Base-by-base conservation (phyloP, 2,113 vertebrate species). In the Narcine bancroftii region DNA sequence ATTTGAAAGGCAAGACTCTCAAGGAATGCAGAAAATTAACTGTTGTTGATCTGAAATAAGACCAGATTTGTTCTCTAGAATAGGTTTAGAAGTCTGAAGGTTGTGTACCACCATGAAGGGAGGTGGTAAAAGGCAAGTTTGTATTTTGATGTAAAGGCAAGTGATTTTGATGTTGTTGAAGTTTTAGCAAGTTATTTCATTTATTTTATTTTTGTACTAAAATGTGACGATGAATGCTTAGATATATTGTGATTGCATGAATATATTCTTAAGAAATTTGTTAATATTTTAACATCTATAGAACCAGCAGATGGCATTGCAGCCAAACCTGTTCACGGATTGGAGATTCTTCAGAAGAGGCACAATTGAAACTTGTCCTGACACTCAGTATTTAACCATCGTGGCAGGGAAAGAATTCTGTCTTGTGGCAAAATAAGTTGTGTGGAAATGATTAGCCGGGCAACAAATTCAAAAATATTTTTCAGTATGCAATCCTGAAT, bases 271-370 rank as follows among this genome's bases (percentile, higher is more conserved):
- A 42, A 45, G 45, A 6, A 65, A 50, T n/a, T 66, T 45, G 39
- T 60, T 69, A 69, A 91, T 42, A 69, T 11, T 45, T 13, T 21
- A 29, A 42, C 92, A 9, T 94, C 92, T 94, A 39, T 93, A 92
- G 92, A 93, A 94, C 98, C 98, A 97, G 97, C 96, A 99, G 98
- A 96, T 98, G 98, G 98, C 98, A 97, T 97, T 96, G 94, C 96
- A 96, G 95, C 96, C 97, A 97, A 97, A 95, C 95, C 93, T 94
- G 96, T 95, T 94, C 89, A 85, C 72, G 33, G 92, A 92, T 1
- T 93, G 73, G 92, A 92, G 92, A 92, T 53, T 13, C 45, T 24
- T 33, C 45, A 0, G 39, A 69, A 69, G 65, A 45, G 42, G 36
- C 66, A 69, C 65, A 29, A 69, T 17, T 71, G 19, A 91, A 91